Percentiles rank a stretch among this genome's conserved stretches.
Conservation (phyloP, 1,140 invertebrate species). For the Microplitis mediator region DNA sequence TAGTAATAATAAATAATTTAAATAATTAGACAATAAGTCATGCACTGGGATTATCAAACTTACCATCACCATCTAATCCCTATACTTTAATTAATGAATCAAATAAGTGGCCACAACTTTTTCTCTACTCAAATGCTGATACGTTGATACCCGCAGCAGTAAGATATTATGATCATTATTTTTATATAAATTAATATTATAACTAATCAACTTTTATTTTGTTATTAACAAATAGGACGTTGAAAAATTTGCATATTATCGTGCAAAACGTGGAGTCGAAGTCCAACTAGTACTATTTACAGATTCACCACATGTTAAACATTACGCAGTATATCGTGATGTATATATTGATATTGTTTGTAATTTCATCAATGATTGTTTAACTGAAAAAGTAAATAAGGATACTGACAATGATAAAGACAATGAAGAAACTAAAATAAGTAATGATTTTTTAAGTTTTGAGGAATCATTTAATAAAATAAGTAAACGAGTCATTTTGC, state of each 20-base stretch:
- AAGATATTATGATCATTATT: slow-evolving; percentile 29
- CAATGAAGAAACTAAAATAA: slow-evolving; percentile 13
- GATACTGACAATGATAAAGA: neutral
- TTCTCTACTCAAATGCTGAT: slow-evolving; percentile 77
- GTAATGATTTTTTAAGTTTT: neutral
- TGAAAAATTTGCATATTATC: slow-evolving; percentile 67
- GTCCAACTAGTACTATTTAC: slow-evolving; percentile 70
- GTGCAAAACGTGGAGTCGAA: slow-evolving; percentile 66
- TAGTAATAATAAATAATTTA: no score
- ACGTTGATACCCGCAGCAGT: slow-evolving; percentile 66
- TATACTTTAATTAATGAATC: slow-evolving; percentile 26
- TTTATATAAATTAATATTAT: neutral
- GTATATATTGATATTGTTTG: slow-evolving; percentile 69
- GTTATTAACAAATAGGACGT: slow-evolving; percentile 60
- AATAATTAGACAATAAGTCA: no score
- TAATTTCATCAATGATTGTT: slow-evolving; percentile 67
- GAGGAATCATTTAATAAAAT: neutral
- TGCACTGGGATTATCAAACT: no score
- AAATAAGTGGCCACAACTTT: slow-evolving; percentile 71
- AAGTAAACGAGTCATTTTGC: slow-evolving; percentile 38
- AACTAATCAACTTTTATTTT: neutral
- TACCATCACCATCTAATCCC: no score
- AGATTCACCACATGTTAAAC: slow-evolving; percentile 74
- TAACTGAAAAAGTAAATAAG: slow-evolving; percentile 38
- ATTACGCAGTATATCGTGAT: slow-evolving; percentile 67